A percentile compares a stretch with the other conserved stretches of the same genome.
These are phyloP conservation scores for Hedychridium roseum DNA, from an alignment of 2,888 invertebrate species.

Conservation along the genomic window DNA sequence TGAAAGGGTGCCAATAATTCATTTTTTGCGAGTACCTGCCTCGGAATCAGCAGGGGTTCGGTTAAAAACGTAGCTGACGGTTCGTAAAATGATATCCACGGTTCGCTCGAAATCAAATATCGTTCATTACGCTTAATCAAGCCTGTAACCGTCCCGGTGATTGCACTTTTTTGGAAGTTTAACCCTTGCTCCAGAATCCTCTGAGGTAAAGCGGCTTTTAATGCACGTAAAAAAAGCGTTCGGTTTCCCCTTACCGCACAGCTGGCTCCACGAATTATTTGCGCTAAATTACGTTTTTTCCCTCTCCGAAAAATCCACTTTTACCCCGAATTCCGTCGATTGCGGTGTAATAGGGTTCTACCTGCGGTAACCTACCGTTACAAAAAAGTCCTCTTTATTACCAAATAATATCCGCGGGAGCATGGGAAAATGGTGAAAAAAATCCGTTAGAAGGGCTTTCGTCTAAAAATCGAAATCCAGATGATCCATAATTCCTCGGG, in stretches of 20 bases:
- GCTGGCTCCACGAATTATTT: too few relatives aligned
- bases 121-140: slow-evolving; percentile 61
- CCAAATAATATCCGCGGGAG: too few relatives aligned
- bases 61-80: slow-evolving; percentile 25
- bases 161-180: too few relatives aligned
- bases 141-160: slow-evolving; percentile 45
- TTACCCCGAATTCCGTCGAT: slow-evolving; percentile 56
- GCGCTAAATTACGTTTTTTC: slow-evolving; percentile 49
- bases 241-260: too few relatives aligned
- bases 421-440: too few relatives aligned
- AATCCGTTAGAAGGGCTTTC: too few relatives aligned
- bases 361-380: too few relatives aligned
- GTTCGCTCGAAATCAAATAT: slow-evolving; percentile 52
- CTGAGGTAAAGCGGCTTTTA: slow-evolving; percentile 1
- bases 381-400: too few relatives aligned
- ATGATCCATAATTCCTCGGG: too few relatives aligned
- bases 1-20: slow-evolving; percentile 34
- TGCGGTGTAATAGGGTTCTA: too few relatives aligned
- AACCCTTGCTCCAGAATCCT: slow-evolving; percentile 13
- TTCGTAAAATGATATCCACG: slow-evolving; percentile 50
- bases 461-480: too few relatives aligned
- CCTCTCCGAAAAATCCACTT: slow-evolving; percentile 46
- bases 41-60: slow-evolving; percentile 27
- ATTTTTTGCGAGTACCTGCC: slow-evolving; percentile 19
- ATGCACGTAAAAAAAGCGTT: slow-evolving; percentile 33